Evolutionary conservation across 2,797 vertebrate species (phyloP).

Genomic region (Sylvia borin): DNA sequence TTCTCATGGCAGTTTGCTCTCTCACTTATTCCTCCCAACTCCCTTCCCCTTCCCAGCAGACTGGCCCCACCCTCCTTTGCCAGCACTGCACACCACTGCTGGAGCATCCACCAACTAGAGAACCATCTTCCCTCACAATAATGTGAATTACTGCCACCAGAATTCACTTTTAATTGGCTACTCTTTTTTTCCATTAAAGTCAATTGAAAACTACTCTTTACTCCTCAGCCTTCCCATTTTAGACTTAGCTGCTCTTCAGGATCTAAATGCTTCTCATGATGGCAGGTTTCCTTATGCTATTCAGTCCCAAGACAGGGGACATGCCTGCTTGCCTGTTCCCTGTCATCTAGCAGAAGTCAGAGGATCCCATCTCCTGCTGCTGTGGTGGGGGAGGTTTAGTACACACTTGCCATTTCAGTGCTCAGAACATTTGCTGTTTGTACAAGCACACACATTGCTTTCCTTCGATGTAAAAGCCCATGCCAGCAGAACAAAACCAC

Average conservation of each 20-base stretch:
- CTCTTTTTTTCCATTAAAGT: background rate
- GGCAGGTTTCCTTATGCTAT: constrained; percentile 51
- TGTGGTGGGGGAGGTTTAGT: background rate
- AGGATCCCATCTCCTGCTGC: constrained; percentile 57
- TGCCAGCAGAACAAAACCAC: constrained; percentile 33
- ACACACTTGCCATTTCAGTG: constrained; percentile 23
- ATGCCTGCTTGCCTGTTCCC: constrained; percentile 19
- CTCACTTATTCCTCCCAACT: background rate
- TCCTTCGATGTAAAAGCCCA: constrained; percentile 13
- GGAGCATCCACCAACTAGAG: background rate
- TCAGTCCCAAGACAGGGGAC: constrained; percentile 14
- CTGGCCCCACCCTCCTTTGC: background rate
- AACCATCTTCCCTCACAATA: background rate
- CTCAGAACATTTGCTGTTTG: constrained; percentile 26
- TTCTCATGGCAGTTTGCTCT: background rate
- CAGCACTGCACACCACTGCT: background rate
- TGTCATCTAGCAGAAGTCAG: background rate
- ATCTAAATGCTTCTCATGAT: constrained; percentile 34
- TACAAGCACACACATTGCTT: constrained; percentile 1
- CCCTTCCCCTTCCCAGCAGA: background rate
- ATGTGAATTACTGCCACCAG: constrained; percentile 36
- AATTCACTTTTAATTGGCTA: constrained; percentile 57
- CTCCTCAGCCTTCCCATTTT: constrained; percentile 32
- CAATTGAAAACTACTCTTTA: constrained; percentile 32
- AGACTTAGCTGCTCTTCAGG: constrained; percentile 47